Conservation (phyloP, 2,797 vertebrate species). For the Sebastes oblongus region DNA sequence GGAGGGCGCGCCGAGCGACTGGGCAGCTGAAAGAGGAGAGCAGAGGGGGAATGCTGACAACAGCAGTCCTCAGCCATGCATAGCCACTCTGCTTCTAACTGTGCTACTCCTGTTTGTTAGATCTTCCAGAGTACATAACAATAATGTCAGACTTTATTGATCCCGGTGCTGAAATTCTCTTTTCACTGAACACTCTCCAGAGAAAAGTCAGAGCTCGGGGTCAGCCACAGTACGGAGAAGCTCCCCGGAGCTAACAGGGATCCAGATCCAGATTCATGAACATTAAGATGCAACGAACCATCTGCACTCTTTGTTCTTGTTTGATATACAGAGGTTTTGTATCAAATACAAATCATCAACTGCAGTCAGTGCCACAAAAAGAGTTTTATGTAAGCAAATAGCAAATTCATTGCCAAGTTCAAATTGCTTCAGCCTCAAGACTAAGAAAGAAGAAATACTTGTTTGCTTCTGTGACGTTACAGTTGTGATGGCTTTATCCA, state of each 20-base stretch:
- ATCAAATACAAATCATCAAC: background rate
- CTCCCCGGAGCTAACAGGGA: constrained; percentile 6
- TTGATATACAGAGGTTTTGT: constrained; percentile 8
- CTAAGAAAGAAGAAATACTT: background rate
- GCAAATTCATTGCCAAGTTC: background rate
- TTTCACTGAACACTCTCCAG: constrained; percentile 16
- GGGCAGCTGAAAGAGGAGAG: constrained; percentile 75
- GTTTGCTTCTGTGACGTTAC: background rate
- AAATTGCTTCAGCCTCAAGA: background rate
- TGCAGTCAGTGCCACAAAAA: background rate
- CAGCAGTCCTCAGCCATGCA: constrained; percentile 50
- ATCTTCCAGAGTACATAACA: constrained; percentile 29
- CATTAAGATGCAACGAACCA: background rate
- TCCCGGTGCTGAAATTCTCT: constrained; percentile 20
- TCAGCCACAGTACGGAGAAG: constrained; percentile 19
- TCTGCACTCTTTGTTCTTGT: background rate
- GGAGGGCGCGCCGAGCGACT: constrained; percentile 62
- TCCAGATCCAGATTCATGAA: constrained; percentile 17
- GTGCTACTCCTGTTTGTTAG: constrained; percentile 11
- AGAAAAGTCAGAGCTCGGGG: constrained; percentile 15
- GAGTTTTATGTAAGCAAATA: background rate
- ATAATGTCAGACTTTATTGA: constrained; percentile 36
- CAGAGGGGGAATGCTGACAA: constrained; percentile 73
- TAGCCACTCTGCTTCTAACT: constrained; percentile 26
- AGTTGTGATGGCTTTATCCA: background rate